These are phyloP conservation scores for Tragopan temminckii DNA, from an alignment of 2,797 vertebrate species.

Conservation along the genomic window DNA sequence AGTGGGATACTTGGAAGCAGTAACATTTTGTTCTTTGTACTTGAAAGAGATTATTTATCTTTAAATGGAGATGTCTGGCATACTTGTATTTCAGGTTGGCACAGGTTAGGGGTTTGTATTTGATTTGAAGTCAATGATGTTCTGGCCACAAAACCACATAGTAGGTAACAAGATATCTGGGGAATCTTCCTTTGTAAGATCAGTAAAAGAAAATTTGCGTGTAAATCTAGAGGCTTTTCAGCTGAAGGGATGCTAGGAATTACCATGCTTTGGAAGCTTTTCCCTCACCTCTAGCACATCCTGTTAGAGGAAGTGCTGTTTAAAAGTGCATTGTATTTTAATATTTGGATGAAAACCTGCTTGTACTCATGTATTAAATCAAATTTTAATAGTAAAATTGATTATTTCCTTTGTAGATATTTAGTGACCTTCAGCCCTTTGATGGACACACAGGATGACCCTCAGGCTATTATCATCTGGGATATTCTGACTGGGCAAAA, in stretches of 20 bases:
- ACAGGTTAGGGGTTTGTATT: background rate
- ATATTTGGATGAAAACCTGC: background rate
- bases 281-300: background rate
- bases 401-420: conserved; percentile 83
- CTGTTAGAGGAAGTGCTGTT: background rate
- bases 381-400: background rate
- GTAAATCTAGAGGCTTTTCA: background rate
- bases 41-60: background rate
- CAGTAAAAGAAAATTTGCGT: background rate
- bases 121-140: rapidly evolving
- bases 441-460: conserved; percentile 97
- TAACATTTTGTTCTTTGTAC: background rate
- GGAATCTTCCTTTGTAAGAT: background rate
- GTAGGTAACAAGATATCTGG: background rate
- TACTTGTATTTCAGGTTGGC: background rate
- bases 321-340: background rate
- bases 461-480: conserved; percentile 99
- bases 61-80: background rate
- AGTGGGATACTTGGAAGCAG: background rate
- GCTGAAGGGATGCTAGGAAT: background rate
- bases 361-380: background rate
- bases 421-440: conserved; percentile 97
- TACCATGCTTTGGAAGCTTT: background rate
- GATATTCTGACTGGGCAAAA: conserved; percentile 98
- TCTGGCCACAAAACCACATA: background rate